Evolutionary conservation across 2,888 invertebrate genomes (phyloP).

Genomic region (Ligdia adustata): DNA sequence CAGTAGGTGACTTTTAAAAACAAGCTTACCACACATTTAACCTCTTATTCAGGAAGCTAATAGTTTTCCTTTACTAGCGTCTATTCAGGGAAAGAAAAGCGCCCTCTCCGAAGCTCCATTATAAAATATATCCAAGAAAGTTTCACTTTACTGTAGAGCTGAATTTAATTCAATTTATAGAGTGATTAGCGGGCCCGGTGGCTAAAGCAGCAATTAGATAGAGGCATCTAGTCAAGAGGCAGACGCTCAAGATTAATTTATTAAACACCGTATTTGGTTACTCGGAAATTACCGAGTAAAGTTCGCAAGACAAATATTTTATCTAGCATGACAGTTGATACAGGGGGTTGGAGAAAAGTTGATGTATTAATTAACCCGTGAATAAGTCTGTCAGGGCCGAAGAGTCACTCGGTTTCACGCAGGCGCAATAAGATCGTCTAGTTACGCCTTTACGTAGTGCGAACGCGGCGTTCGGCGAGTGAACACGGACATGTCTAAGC

Average conservation of each 20-base stretch:
- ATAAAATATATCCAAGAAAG: constrained; percentile 10
- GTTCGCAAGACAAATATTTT: constrained; percentile 63
- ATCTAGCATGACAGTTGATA: constrained; percentile 75
- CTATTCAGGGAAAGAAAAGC: constrained; percentile 8
- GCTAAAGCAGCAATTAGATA: constrained; percentile 50
- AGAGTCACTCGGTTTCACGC: constrained; percentile 77
- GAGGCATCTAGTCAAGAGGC: constrained; percentile 46
- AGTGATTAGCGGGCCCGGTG: constrained; percentile 47
- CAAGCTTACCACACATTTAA: too few relatives aligned
- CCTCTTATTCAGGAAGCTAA: constrained; percentile 7
- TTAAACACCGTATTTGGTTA: constrained; percentile 49
- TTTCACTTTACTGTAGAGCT: constrained; percentile 27
- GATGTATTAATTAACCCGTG: constrained; percentile 82
- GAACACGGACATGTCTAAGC: constrained; percentile 50
- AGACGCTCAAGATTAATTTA: constrained; percentile 52
- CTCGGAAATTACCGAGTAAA: constrained; percentile 37
- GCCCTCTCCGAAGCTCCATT: constrained; percentile 11
- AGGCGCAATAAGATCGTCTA: constrained; percentile 66
- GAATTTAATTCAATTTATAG: constrained; percentile 43
- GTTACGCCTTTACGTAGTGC: constrained; percentile 76
- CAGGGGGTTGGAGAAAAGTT: constrained; percentile 74
- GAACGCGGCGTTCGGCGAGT: constrained; percentile 55
- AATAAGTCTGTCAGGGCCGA: constrained; percentile 75
- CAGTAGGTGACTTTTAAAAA: too few relatives aligned
- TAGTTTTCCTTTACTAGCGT: constrained; percentile 13